Base-by-base conservation (phyloP, 2,113 vertebrate species). In the Otocyon megalotis region DNA sequence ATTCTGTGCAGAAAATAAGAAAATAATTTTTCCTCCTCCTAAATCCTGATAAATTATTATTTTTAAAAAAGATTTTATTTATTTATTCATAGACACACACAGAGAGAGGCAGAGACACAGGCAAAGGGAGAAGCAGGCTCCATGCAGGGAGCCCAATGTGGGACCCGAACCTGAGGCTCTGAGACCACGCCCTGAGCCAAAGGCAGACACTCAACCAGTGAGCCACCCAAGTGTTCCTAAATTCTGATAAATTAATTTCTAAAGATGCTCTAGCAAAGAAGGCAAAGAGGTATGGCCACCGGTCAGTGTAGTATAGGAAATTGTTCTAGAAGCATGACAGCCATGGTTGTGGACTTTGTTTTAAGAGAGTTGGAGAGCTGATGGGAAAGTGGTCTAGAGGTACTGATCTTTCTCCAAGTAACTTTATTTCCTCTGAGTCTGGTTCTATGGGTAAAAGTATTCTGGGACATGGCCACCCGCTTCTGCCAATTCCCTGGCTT, bases 191-290 rank as follows among this genome's bases (percentile, higher is more conserved):
- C 43, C 43, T 43, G 43, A 43, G 43, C 43, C 43, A 43, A 43
- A 43, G 43, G 43, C 43, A 43, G 6, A 43, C 43, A 43, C 43
- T 43, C 43, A 43, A 43, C 43, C 43, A 43, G 43, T 43, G 43
- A 43, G 43, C 43, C 43, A 43, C 43, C 43, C 43, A 43, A 7
- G 43, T 8, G 7, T 43, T 87, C 63, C 56, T 65, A 74, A 58
- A 96, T 84, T n/a, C 63, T 84, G 28, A 74, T 56, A 58, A 53
- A 28, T 90, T 62, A 10, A 14, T 81, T 91, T 93, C 16, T 30
- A 74, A 97, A 92, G 37, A 91, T 76, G 37, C 13, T 69, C 16
- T 72, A 58, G n/a, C 26, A 88, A 94, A 60, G 72, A 89, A 86
- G 37, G 58, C 26, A 32, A 67, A 76, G 63, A 37, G 6, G 35